These are phyloP conservation scores for Mnemiopsis leidyi DNA, from an alignment of 37 sponge, comb jelly and placozoan species.

Conservation along the genomic window DNA sequence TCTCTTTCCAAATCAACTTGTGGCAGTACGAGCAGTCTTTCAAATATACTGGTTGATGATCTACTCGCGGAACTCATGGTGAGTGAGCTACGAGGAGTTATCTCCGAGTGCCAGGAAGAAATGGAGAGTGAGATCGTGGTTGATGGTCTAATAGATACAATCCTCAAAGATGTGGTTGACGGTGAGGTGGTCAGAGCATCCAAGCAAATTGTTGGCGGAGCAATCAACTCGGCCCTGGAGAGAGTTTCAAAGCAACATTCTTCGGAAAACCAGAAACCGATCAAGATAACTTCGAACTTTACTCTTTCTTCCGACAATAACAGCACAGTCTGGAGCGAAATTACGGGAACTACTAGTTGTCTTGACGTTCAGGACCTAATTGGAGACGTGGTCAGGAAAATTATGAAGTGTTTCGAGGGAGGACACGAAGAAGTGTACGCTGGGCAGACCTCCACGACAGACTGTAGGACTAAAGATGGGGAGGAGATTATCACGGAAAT, in stretches of 20 bases:
- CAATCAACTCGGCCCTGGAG: not conserved
- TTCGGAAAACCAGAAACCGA: not conserved
- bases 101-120: not conserved
- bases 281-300: slow-evolving; percentile 10
- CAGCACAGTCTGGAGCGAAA: not conserved
- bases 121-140: slow-evolving; percentile 33
- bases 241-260: not conserved
- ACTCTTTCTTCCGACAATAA: not conserved
- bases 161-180: not conserved
- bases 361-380: not conserved
- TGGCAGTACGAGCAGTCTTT: not conserved
- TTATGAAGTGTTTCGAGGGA: slow-evolving; percentile 43
- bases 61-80: slow-evolving; percentile 1
- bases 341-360: not conserved
- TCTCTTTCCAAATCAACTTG: not conserved
- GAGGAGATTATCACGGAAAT: slow-evolving; percentile 47
- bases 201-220: not conserved
- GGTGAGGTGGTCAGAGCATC: not conserved
- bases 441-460: slow-evolving; percentile 10
- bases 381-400: slow-evolving; percentile 31
- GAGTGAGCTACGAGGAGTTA: not conserved
- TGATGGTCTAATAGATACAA: not conserved
- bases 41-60: not conserved
- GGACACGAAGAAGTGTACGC: not conserved
- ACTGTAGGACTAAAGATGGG: slow-evolving; percentile 11